Evolutionary conservation across 2,113 vertebrate species (phyloP), one percentile per base, ranked within the genome.

Genomic region (Lucifuga dentata): DNA sequence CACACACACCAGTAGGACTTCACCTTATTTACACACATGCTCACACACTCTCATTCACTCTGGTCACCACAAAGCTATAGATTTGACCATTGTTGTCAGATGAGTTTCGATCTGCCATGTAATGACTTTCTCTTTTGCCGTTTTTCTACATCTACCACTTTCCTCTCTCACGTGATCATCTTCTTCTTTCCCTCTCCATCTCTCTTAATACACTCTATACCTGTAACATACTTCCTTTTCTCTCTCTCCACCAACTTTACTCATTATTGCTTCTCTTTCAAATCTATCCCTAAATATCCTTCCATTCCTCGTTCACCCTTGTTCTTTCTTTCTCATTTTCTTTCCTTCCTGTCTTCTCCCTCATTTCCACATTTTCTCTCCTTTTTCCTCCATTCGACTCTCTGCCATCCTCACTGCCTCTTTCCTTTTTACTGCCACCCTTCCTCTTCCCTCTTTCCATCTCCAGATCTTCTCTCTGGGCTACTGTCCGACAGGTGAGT

Each of bases 401-500:
- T 12, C 59, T 46, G 46, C 45, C 10, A n/a, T 20, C 24, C 35
- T n/a, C 6, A 16, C 7, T 8, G 8, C 2, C 8, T 17, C 15
- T n/a, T 3, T 23, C 12, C 11, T 11, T 12, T 41, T 35, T 38
- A 16, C 46, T 11, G 11, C 15, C 21, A 1, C 11, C 12, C 11
- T 41, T 8, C 26, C 20, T 26, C 21, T 5, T 36, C 0, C 32
- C 39, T 17, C 11, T 11, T 32, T 5, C 71, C 3, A 0, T 78
- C 49, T 45, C 5, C 81, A 92, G 89, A 91, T 92, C 88, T 91
- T 91, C 85, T 91, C 94, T 53, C 86, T 95, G 68, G 91, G 91
- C 0, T 93, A 92, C 82, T 94, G 91, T 70, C 93, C 93, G 5
- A 90, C 75, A 0, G 93, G 94, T 0, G 93, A 95, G 85, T 93